Evolutionary conservation across 2,113 vertebrate species (phyloP).

Genomic region (Odobenus rosmarus): DNA sequence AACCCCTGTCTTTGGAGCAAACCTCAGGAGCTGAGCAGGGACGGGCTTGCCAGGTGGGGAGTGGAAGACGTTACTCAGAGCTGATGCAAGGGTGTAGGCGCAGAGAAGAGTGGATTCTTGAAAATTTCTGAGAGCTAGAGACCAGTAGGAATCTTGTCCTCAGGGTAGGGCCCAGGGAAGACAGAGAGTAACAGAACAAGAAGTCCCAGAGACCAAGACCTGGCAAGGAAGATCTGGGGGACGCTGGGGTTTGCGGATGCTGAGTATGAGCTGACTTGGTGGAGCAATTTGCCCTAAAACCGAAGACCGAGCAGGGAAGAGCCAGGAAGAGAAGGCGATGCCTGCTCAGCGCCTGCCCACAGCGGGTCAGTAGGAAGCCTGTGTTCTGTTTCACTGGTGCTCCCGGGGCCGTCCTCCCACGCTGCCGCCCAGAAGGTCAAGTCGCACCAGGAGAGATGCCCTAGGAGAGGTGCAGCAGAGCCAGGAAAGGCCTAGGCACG

Average conservation of each 20-base stretch:
- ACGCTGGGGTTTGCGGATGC: accelerated
- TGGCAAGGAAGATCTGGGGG: neutral
- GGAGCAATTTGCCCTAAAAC: neutral
- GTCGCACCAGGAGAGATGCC: neutral
- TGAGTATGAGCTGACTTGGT: accelerated
- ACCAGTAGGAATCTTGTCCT: neutral
- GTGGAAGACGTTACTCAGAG: neutral
- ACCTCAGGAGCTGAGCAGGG: neutral
- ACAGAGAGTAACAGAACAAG: too few relatives aligned
- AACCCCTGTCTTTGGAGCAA: neutral
- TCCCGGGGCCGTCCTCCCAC: neutral
- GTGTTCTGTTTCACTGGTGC: neutral
- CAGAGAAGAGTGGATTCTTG: neutral
- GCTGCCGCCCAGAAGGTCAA: too few relatives aligned
- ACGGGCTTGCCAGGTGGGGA: too few relatives aligned
- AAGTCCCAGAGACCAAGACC: neutral
- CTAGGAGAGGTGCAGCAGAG: neutral
- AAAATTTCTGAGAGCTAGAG: neutral
- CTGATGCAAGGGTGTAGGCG: neutral
- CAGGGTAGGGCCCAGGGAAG: neutral
- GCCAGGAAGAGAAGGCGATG: neutral
- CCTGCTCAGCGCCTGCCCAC: neutral
- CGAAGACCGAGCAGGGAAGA: neutral
- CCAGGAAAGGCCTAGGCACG: neutral
- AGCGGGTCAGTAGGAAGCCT: neutral